Conservation (phyloP, 2,113 vertebrate genomes). For the Brachypteracias leptosomus region DNA sequence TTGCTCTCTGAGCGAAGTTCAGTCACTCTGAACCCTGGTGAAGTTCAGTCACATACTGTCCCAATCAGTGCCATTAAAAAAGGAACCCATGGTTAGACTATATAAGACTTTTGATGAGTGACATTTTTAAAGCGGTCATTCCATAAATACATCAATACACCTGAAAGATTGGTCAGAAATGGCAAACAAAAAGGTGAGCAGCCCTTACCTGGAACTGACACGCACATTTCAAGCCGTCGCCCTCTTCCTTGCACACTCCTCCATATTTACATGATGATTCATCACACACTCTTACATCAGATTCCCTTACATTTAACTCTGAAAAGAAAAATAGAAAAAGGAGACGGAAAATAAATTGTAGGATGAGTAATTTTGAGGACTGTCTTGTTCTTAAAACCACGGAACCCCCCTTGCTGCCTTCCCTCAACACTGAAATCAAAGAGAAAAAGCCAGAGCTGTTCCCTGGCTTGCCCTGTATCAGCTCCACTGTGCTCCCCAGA, state of each 20-base stretch:
- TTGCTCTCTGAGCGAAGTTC: not conserved
- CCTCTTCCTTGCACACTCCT: constrained; percentile 90
- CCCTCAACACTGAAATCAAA: not conserved
- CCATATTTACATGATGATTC: constrained; percentile 89
- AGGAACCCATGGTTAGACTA: not conserved
- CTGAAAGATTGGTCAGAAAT: not conserved
- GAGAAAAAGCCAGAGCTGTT: not conserved
- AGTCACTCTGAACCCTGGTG: too few relatives aligned
- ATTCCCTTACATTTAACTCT: constrained; percentile 90
- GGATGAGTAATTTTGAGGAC: not conserved
- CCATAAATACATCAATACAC: not conserved
- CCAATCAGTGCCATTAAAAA: not conserved
- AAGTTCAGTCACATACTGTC: not conserved
- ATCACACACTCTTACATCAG: constrained; percentile 86
- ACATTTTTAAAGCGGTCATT: not conserved
- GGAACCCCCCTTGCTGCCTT: not conserved
- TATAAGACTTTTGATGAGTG: not conserved
- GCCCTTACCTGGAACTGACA: constrained; percentile 93
- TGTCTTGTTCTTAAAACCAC: not conserved
- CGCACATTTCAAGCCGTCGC: constrained; percentile 87
- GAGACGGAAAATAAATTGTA: not conserved
- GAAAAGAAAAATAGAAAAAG: constrained; percentile 7
- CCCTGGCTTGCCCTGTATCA: not conserved
- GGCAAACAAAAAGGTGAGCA: not conserved
- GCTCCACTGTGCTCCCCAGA: not conserved